Evolutionary conservation across 2,113 vertebrate genomes (phyloP), one percentile per base, ranked within the genome.

Genomic region (Dasypus novemcinctus): DNA sequence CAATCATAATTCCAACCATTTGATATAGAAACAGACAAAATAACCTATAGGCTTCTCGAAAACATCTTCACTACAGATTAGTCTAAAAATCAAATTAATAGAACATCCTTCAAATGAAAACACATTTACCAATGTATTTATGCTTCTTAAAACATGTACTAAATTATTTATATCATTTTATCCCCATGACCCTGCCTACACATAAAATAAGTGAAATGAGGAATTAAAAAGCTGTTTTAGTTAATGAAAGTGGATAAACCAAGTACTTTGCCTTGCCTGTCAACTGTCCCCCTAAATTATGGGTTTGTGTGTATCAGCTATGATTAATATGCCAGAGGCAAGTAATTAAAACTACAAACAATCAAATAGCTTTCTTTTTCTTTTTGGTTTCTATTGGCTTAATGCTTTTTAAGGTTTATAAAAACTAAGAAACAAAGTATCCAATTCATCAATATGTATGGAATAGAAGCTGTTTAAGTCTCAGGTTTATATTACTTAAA

Each of bases 311-410:
- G 7, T 31, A 76, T 36, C 41, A 85, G 36, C 25, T 57, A 91
- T 90, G 64, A 71, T 88, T 85, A 95, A n/a, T 18, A 64, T 20
- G 17, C 25, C 59, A 87, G 17, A 41, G 41, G 17, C 78, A 95
- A 82, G 81, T 64, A 81, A 69, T 52, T 87, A 93, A 94, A 96
- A 91, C 6, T 83, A 96, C 27, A 96, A 91, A 87, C 43, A 61
- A 82, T 15, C 23, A 91, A 92, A 66, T 92, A 43, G 54, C 5
- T 59, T 82, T 76, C n/a, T 68, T 94, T 94, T 91, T 25, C 71
- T 66, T 91, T 85, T 75, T 61, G 20, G 36, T 66, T 92, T 93
- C 11, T 49, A 76, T 0, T 91, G 20, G 69, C 72, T 86, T 83
- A 82, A 91, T 25, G 43, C 21, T 79, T 85, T 87, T 84, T 63